A percentile compares a stretch with the other conserved stretches of the same genome.
These are phyloP conservation scores for Drosophila eohydei DNA, from an alignment of 2,888 invertebrate species.

Conservation along the genomic window DNA sequence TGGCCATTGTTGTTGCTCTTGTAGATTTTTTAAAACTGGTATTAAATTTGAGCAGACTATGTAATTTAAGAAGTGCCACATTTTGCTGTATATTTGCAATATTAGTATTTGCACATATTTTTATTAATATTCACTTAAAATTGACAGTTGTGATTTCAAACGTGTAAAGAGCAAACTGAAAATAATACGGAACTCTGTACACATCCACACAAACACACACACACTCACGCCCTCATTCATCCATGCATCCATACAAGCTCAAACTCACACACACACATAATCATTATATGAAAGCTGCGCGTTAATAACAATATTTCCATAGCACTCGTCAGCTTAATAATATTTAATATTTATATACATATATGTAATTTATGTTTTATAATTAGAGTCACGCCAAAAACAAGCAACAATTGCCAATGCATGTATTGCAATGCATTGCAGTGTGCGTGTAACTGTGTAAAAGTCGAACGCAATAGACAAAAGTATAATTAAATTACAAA, in stretches of 20 bases:
- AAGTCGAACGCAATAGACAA: slow-evolving; percentile 1
- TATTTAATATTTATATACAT: slow-evolving; percentile 7
- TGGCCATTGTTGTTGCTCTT: slow-evolving; percentile 24
- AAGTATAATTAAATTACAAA: background rate
- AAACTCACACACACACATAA: slow-evolving; percentile 16
- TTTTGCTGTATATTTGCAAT: slow-evolving; percentile 20
- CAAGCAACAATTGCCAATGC: slow-evolving; percentile 27
- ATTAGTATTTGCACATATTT: slow-evolving; percentile 4
- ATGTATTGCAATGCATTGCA: slow-evolving; percentile 2
- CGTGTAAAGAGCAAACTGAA: slow-evolving; percentile 28
- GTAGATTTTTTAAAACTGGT: slow-evolving; percentile 46
- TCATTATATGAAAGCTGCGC: slow-evolving; percentile 38
- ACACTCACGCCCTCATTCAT: slow-evolving; percentile 8
- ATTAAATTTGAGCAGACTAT: slow-evolving; percentile 41
- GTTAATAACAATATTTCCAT: slow-evolving; percentile 41
- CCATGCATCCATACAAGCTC: slow-evolving; percentile 14
- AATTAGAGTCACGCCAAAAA: slow-evolving; percentile 34
- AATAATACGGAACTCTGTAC: slow-evolving; percentile 47
- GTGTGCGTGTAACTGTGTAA: slow-evolving; percentile 2
- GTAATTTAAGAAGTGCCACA: slow-evolving; percentile 50
- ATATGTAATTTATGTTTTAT: slow-evolving; percentile 6
- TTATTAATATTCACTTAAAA: slow-evolving; percentile 58
- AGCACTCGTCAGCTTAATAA: slow-evolving; percentile 44
- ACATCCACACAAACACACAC: slow-evolving; percentile 20
- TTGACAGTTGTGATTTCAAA: slow-evolving; percentile 35